Base-by-base conservation (phyloP, 2,888 invertebrate species). In the Lomographa bimaculata region DNA sequence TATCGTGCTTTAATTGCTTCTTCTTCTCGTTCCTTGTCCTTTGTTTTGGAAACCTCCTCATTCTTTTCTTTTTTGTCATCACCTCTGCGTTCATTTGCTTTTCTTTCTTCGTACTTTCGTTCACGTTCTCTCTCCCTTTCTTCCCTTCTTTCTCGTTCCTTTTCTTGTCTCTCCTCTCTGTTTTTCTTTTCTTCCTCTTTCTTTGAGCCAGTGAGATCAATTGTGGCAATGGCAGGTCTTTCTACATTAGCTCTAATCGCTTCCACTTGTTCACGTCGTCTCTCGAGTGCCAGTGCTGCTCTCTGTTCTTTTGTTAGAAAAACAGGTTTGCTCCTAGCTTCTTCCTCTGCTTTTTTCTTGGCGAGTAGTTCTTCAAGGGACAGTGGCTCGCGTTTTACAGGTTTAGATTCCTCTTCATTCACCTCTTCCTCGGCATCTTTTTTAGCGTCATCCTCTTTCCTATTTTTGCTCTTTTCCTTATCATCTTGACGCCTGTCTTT, bases 1-100 rank as follows among this genome's bases (percentile, higher is more conserved):
- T 99, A 99, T 2, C 98, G 91, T 69, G 98, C 98, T 64, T 97
- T 96, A 40, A 99, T 98, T 0, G 98, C 98, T 79, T 97, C 97
- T 24, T 95, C 91, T 87, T 98, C 98, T 50, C 96, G 94, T 75
- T 97, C 97, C 63, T 96, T 96, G 62, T 97, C 98, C 69, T 97
- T 93, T 79, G 68, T 93, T 86, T 80, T 89, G 4, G 73, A 76
- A 9, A 60, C 66, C 32, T 92, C 92, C 33, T 92, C 92, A 70
- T 78, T 81, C 54, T 81, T 83, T 6, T 84, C 85, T 46, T 80
- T 85, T 47, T 83, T 87, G 12, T 84, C 83, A 42, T 87, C 81
- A n/a, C 50, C 52, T 45, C 80, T 63, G 7, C 92, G 89, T 63
- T 91, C 70, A 76, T 78, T 76, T 38, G 82, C 73, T 23, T 91